Evolutionary conservation across 2,888 invertebrate species (phyloP), one percentile per base, ranked within the genome.

Genomic region (Torymus tubicola): DNA sequence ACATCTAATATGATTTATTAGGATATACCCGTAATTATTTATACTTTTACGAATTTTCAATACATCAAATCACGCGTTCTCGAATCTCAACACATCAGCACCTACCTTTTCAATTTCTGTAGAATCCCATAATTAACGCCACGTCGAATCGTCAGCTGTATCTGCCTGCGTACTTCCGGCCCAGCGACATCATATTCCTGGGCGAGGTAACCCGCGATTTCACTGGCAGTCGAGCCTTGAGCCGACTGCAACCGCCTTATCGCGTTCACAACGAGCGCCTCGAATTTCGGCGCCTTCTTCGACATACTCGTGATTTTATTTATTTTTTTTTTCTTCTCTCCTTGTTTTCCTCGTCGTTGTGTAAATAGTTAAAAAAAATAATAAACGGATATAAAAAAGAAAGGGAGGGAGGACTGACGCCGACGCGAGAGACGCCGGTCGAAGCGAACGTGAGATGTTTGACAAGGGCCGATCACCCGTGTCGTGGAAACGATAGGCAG

Each of bases 81-180:
- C 21, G 42, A 31, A 14, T 12, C 53, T 57, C 24, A n/a, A n/a
- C n/a, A n/a, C n/a, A n/a, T 16, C 14, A 1, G 10, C 8, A 10
- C 13, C n/a, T 85, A 90, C 90, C 88, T 86, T 75, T 86, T 87
- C 10, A 85, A 81, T 50, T 84, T 84, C n/a, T 87, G 87, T 50
- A 90, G 85, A 74, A 90, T 87, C 14, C 90, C 90, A 53, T 87
- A 89, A n/a, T 87, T 86, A 2, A 89, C 72, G 0, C 88, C 90
- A 11, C 89, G 87, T n/a, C 83, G 84, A 10, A 90, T 84, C 0
- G 89, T 88, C 14, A 89, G 65, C 13, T 87, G 86, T 11, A 89
- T 87, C 53, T 88, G 87, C 65, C 85, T 86, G 11, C 83, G 86
- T 42, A 89, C 84, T 24, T 86, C 85, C 1, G 84, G 71, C 1